Conservation (phyloP, 1,140 invertebrate genomes). For the Hesperophylax magnus region DNA sequence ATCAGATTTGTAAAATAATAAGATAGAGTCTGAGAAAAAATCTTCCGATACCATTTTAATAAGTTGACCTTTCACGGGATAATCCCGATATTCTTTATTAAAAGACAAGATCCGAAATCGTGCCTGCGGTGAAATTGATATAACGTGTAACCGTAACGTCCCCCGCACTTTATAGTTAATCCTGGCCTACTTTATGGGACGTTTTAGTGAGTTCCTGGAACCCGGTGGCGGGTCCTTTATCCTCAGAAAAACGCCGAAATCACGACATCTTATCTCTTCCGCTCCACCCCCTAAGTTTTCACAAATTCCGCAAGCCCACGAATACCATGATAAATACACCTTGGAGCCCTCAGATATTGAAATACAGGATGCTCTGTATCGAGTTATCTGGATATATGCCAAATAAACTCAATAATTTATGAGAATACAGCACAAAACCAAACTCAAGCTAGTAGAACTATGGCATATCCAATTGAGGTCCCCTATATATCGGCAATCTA, state of each 20-base stretch:
- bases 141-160: constrained; percentile 35
- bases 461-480: no score
- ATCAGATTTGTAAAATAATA: not conserved
- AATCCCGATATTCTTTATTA: constrained; percentile 4
- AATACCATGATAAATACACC: not conserved
- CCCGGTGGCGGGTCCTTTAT: constrained; percentile 47
- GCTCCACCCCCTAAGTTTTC: constrained; percentile 49
- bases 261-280: constrained; percentile 54
- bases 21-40: not conserved
- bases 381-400: no score
- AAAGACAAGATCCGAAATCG: constrained; percentile 9
- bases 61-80: constrained; percentile 4
- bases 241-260: constrained; percentile 54
- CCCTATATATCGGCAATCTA: no score
- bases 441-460: no score
- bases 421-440: no score
- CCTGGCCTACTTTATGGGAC: constrained; percentile 14
- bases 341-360: not conserved
- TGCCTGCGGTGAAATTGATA: constrained; percentile 43
- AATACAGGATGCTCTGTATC: no score
- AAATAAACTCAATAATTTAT: no score
- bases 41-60: not conserved
- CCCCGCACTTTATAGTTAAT: constrained; percentile 39
- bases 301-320: constrained; percentile 41
- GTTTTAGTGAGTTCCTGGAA: constrained; percentile 27